A percentile compares a stretch with the other conserved stretches of the same genome.
phyloP scores from a whole-genome alignment of 92 coral and sea anemone species.

The Zoanthus sansibaricus region DNA sequence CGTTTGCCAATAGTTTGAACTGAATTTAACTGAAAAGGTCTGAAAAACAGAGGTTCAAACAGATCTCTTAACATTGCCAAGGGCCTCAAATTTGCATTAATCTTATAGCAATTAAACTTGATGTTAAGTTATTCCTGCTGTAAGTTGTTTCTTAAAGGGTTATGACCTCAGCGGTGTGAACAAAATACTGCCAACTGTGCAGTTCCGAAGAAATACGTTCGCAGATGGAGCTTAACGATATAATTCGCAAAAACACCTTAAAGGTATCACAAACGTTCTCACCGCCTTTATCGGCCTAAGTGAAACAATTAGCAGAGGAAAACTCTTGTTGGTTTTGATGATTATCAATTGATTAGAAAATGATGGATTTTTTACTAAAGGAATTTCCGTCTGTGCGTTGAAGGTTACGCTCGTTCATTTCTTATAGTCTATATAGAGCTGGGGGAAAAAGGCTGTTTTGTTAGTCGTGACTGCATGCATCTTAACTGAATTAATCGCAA shows the following conservation, averaged over 20 bases:
- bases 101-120: slow-evolving; percentile 16
- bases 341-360: slow-evolving; percentile 37
- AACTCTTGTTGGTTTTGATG: slow-evolving; percentile 30
- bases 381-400: slow-evolving; percentile 19
- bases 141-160: slow-evolving; percentile 4
- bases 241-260: neutral
- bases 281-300: slow-evolving; percentile 43
- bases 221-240: slow-evolving; percentile 40
- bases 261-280: neutral
- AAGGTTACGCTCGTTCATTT: slow-evolving; percentile 6
- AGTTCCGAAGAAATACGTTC: slow-evolving; percentile 27
- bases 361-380: slow-evolving; percentile 22
- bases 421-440: too few relatives aligned
- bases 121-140: slow-evolving; percentile 10
- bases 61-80: slow-evolving; percentile 16
- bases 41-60: neutral
- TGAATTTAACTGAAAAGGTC: neutral
- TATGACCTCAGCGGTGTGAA: slow-evolving; percentile 26
- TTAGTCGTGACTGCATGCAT: neutral
- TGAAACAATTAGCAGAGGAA: slow-evolving; percentile 39
- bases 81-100: slow-evolving; percentile 8
- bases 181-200: slow-evolving; percentile 37
- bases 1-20: neutral
- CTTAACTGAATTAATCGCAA: neutral
- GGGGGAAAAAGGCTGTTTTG: neutral